These are phyloP conservation scores for Troides oblongomaculatus DNA, from an alignment of 2,888 invertebrate genomes.

Conservation along the genomic window DNA sequence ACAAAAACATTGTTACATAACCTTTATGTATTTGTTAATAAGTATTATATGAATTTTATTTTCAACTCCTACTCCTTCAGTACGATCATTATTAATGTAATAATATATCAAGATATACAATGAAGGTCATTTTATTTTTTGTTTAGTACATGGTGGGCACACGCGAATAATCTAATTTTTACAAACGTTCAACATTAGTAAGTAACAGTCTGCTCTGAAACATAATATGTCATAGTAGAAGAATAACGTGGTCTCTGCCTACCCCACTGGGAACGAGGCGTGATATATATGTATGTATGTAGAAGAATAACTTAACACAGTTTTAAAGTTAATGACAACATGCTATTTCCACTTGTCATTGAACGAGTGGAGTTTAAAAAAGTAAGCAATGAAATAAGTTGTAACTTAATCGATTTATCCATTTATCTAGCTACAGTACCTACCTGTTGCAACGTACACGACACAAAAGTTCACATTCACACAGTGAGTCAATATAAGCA, in stretches of 20 bases:
- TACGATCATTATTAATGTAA: no score
- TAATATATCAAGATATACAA: no score
- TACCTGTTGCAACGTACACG: slow-evolving; percentile 13
- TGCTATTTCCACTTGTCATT: neutral
- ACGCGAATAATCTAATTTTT: no score
- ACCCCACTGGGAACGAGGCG: no score
- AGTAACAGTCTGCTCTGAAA: neutral
- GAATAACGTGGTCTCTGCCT: no score
- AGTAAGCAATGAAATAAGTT: neutral
- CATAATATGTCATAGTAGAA: neutral
- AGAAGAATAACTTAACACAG: neutral
- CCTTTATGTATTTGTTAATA: no score
- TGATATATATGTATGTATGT: no score
- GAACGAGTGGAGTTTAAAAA: neutral
- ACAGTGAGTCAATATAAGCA: slow-evolving; percentile 14
- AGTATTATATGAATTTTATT: no score
- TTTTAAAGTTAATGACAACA: neutral
- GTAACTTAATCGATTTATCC: neutral
- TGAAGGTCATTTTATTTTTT: no score
- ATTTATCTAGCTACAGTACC: neutral
- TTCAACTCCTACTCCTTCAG: no score
- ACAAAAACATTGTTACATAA: no score
- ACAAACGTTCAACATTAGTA: neutral
- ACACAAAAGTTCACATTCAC: slow-evolving; percentile 25
- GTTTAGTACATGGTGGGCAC: no score